These are phyloP conservation scores for Incurvaria masculella DNA, from an alignment of 2,888 invertebrate species.

Conservation along the genomic window DNA sequence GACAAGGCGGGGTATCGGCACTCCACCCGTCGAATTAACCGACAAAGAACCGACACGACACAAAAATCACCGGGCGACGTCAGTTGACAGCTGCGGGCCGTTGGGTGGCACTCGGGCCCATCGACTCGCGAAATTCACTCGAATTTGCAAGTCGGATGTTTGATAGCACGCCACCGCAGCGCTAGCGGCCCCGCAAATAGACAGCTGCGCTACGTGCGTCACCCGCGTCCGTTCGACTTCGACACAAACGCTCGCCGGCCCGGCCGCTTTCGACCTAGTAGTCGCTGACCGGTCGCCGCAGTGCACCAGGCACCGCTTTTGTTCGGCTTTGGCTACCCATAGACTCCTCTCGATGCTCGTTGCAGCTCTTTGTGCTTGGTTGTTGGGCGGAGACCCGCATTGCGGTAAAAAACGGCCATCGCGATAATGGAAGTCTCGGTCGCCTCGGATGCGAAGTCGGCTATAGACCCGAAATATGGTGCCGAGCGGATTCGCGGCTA, in stretches of 20 bases:
- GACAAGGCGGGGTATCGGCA: background rate
- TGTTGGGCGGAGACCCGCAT: conserved; percentile 35
- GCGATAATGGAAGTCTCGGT: conserved; percentile 57
- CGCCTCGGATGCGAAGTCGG: conserved; percentile 51
- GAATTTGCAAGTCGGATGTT: background rate
- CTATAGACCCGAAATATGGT: conserved; percentile 46
- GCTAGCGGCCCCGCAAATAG: background rate
- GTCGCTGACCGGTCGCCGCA: background rate
- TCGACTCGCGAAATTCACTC: background rate
- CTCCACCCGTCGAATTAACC: no score
- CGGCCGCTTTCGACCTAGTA: background rate
- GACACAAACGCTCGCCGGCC: background rate
- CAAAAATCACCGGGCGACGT: no score
- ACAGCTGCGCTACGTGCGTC: background rate
- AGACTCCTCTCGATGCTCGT: background rate
- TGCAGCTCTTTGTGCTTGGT: background rate
- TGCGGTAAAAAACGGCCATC: conserved; percentile 57
- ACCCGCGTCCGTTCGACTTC: background rate
- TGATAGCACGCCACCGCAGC: background rate
- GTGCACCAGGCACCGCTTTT: conserved; percentile 17
- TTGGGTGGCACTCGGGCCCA: background rate
- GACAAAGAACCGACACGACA: no score
- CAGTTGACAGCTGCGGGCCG: background rate
- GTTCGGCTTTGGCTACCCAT: conserved; percentile 17
- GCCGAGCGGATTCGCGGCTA: conserved; percentile 25